A percentile compares a stretch with the other conserved stretches of the same genome.
Conservation (phyloP, 2,888 invertebrate genomes). For the Helobdella robusta region DNA sequence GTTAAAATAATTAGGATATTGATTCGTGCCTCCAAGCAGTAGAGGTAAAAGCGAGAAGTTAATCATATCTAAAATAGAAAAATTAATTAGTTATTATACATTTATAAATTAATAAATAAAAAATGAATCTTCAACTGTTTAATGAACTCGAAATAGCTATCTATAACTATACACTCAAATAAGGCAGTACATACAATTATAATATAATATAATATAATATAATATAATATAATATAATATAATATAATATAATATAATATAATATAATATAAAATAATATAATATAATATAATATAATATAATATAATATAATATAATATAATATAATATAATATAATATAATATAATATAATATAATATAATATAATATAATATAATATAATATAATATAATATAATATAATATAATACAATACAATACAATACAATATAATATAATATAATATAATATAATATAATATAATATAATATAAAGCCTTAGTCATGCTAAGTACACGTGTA, state of each 20-base stretch:
- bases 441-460: constrained; percentile 1
- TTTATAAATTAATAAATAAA: no score
- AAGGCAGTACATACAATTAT: neutral
- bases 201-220: constrained; percentile 1
- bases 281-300: constrained; percentile 1
- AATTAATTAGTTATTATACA: no score
- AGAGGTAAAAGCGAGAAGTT: no score
- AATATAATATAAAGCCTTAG: neutral
- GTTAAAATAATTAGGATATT: no score
- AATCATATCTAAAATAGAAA: no score
- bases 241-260: constrained; percentile 1
- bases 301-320: constrained; percentile 1
- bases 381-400: constrained; percentile 1
- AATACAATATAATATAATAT: constrained; percentile 1
- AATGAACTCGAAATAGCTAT: no score
- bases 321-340: constrained; percentile 1
- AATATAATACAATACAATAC: constrained; percentile 1
- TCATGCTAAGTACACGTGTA: no score
- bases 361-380: constrained; percentile 1
- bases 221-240: constrained; percentile 1
- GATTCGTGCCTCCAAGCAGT: no score
- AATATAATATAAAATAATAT: neutral
- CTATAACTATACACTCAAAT: no score
- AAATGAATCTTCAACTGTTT: no score
- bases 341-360: constrained; percentile 1